Evolutionary conservation across 2,888 invertebrate genomes (phyloP), one percentile per base, ranked within the genome.

Genomic region (Oeneis ivallda): DNA sequence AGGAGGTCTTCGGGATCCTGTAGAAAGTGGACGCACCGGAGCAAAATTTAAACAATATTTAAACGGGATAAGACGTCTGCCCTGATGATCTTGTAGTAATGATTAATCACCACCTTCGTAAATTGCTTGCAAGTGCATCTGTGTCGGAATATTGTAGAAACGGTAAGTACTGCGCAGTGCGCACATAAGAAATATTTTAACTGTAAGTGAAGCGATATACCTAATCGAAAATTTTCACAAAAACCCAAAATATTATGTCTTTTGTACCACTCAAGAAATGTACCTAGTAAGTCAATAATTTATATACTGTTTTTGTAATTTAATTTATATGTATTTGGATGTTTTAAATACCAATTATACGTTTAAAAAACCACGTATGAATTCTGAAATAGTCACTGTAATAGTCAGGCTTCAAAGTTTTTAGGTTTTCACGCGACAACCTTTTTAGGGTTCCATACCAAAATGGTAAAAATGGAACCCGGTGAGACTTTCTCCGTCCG

Each of bases 11-110:
- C 57, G 37, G 64, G 65, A 63, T 62, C 47, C 54, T 45, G 53
- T 66, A 67, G 66, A 64, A 66, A 67, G 68, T 68, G 53, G 61
- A 65, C 19, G 59, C 39, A 41, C n/a, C 8, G 39, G 13, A 13
- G n/a, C 50, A 26, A 34, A 10, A 17, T n/a, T n/a, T n/a, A n/a
- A n/a, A n/a, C n/a, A 54, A 1, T 32, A 52, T 17, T 37, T 39
- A 54, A 54, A 17, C 11, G 17, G n/a, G 54, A 54, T 17, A 39
- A 17, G 10, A 39, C 32, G 15, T 52, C n/a, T n/a, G 19, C 49
- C 49, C 9, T 10, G 19, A 49, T 10, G 45, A 45, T 45, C 45
- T 45, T 45, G 45, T 6, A 8, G 45, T 15, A n/a, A 45, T 45
- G 45, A 45, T 45, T 45, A 45, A 45, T 45, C 15, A 43, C n/a